These are phyloP conservation scores for Jacana jacana DNA, from an alignment of 2,113 vertebrate genomes.

Conservation along the genomic window DNA sequence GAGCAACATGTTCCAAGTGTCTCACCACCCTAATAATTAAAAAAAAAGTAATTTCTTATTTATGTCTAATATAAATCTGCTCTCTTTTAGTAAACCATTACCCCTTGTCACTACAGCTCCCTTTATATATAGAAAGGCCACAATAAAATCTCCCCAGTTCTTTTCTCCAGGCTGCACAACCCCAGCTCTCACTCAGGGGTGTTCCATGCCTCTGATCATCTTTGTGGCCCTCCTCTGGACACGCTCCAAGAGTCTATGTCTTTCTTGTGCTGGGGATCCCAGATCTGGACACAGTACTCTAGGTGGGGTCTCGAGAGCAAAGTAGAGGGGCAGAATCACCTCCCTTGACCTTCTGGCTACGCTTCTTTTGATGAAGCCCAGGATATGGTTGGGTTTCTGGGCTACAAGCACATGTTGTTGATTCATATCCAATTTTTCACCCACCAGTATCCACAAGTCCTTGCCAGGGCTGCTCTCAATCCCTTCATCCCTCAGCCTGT, in stretches of 20 bases:
- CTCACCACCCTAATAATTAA: not conserved
- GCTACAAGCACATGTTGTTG: fast-evolving
- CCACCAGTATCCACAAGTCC: fast-evolving
- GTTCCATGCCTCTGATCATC: not conserved
- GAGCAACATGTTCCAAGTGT: not conserved
- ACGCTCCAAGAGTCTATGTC: not conserved
- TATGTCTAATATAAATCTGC: not conserved
- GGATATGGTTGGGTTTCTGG: not conserved
- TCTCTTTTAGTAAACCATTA: fast-evolving
- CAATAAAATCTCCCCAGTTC: not conserved
- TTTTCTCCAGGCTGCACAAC: not conserved
- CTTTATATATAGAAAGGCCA: not conserved
- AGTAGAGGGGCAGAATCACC: not conserved
- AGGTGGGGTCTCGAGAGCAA: not conserved
- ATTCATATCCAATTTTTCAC: not conserved
- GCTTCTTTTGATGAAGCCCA: not conserved
- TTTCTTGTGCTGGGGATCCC: not conserved
- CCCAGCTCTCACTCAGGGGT: not conserved
- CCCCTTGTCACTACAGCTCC: not conserved
- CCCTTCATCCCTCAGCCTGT: not conserved
- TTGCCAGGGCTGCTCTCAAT: not conserved
- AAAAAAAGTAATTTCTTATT: not conserved
- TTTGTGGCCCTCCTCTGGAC: not conserved
- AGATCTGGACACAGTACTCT: not conserved
- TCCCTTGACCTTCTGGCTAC: fast-evolving